Percentiles rank a stretch among this genome's conserved stretches.
These are phyloP conservation scores for Drosophila trichaetosa DNA, from an alignment of 2,888 invertebrate species.

Conservation along the genomic window DNA sequence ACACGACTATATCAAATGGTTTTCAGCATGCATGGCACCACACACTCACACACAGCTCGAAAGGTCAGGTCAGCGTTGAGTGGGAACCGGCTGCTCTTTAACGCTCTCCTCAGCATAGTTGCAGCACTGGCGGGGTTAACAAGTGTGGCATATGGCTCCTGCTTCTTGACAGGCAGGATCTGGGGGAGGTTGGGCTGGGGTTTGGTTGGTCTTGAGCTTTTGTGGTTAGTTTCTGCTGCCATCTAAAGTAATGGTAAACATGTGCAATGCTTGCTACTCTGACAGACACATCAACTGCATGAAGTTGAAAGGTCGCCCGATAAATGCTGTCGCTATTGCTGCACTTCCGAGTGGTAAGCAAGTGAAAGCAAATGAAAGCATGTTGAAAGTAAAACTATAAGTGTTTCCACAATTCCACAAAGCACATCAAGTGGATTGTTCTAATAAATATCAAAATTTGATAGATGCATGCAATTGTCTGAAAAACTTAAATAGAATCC, in stretches of 20 bases:
- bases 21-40: constrained; percentile 51
- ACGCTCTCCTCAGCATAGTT: constrained; percentile 21
- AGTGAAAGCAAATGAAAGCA: constrained; percentile 4
- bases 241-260: constrained; percentile 47
- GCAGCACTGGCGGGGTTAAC: constrained; percentile 6
- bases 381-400: not conserved
- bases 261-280: constrained; percentile 47
- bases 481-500: not conserved
- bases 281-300: constrained; percentile 33
- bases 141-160: constrained; percentile 19
- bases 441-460: not conserved
- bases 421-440: constrained; percentile 1
- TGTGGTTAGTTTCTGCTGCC: constrained; percentile 32
- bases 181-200: not conserved
- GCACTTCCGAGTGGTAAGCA: constrained; percentile 10
- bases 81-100: constrained; percentile 47
- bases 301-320: constrained; percentile 22
- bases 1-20: constrained; percentile 67
- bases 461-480: not conserved
- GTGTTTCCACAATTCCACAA: not conserved
- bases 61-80: constrained; percentile 62
- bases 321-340: constrained; percentile 12
- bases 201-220: constrained; percentile 17
- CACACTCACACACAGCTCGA: constrained; percentile 19
- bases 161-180: constrained; percentile 4